Base-by-base conservation (phyloP, 2,113 vertebrate species). In the Pica pica region DNA sequence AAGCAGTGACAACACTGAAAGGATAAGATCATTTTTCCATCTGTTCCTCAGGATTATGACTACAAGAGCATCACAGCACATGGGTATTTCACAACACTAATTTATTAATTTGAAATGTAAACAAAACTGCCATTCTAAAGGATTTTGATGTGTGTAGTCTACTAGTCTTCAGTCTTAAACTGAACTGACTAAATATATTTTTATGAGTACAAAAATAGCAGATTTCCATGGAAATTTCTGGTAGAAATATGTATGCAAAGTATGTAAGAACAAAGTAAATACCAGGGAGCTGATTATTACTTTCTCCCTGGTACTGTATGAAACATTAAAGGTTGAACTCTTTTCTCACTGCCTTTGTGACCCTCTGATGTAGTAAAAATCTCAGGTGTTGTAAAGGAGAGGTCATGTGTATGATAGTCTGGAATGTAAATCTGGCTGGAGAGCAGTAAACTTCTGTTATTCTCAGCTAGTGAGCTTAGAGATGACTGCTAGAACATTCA, bases 361-460 rank as follows among this genome's bases (percentile, higher is more conserved):
- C 5, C 7, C 27, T 44, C 33, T 55, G 16, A 49, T 57, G 13
- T 8, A 37, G 23, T 33, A 73, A 68, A 83, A 84, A 39, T 68
- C 20, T 83, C 23, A 65, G 30, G 16, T 47, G 8, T 27, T 50
- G 10, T 47, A 74, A 60, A 77, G 61, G 28, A 47, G 23, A 1
- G 0, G 6, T 46, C 33, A 2, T 12, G 4, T 50, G 9, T 21
- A 16, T 35, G 13, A 18, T 5, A 65, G 16, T 39, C n/a, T 53
- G 73, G 24, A 71, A 79, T 41, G 14, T 21, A 27, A 55, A 85
- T 57, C 22, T 65, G 30, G 4, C 17, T 82, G 11, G 33, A 59
- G 16, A 83, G 28, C 24, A 63, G n/a, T 79, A 27, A 53, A 57
- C 8, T 83, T 75, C 15, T 56, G 9, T 30, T 89, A 30, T 53